Evolutionary conservation across 2,888 invertebrate genomes (phyloP).

Genomic region (Scelioninae gen. 1): DNA sequence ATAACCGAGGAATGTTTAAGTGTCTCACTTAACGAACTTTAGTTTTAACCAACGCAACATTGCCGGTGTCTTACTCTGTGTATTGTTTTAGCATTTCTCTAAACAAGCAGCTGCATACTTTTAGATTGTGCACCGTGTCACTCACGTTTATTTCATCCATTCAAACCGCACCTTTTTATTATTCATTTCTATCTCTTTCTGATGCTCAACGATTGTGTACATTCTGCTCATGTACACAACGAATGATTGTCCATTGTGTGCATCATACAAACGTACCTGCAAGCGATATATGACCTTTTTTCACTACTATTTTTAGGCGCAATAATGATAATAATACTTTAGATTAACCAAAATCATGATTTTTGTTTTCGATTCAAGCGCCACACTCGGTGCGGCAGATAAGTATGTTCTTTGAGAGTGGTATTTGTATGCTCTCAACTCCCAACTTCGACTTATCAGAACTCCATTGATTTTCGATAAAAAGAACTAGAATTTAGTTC

Average conservation of each 20-base stretch:
- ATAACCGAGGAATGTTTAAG: slow-evolving; percentile 39
- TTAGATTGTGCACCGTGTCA: slow-evolving; percentile 59
- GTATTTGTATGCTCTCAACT: background rate
- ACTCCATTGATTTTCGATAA: no score
- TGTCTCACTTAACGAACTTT: slow-evolving; percentile 41
- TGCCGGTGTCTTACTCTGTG: slow-evolving; percentile 9
- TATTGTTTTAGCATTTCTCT: slow-evolving; percentile 51
- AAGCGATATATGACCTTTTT: slow-evolving; percentile 1
- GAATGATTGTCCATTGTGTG: slow-evolving; percentile 55
- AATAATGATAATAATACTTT: background rate
- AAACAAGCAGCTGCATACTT: slow-evolving; percentile 60
- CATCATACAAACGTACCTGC: slow-evolving; percentile 37
- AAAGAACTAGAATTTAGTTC: no score
- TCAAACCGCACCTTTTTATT: slow-evolving; percentile 64
- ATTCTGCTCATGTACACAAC: slow-evolving; percentile 46
- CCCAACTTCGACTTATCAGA: background rate
- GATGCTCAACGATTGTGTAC: slow-evolving; percentile 59
- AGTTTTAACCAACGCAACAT: slow-evolving; percentile 21
- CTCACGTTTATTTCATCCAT: slow-evolving; percentile 53
- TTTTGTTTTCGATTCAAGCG: no score
- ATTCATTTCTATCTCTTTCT: slow-evolving; percentile 62
- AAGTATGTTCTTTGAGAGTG: background rate
- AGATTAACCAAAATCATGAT: background rate
- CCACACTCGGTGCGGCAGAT: background rate
- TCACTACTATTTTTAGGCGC: background rate